phyloP scores from a whole-genome alignment of 92 coral and sea anemone genomes.

The Metridium senile region DNA sequence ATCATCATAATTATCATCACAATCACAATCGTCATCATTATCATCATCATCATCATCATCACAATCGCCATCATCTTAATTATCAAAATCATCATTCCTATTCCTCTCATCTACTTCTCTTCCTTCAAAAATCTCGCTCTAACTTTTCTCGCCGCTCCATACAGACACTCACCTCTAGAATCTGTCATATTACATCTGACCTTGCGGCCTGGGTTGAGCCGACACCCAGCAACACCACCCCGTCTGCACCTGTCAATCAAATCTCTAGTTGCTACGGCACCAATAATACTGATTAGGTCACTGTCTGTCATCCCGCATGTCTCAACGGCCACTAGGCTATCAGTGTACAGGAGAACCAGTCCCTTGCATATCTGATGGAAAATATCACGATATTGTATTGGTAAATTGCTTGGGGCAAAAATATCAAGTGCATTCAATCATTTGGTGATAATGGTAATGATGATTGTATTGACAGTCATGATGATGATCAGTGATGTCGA shows the following conservation, averaged over 20 bases:
- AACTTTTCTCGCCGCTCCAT: no score
- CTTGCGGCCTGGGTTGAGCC: slow-evolving; percentile 40
- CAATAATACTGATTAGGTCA: slow-evolving; percentile 39
- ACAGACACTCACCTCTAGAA: slow-evolving; percentile 3
- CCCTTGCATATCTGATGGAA: slow-evolving; percentile 45
- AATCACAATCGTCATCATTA: no score
- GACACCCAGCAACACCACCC: slow-evolving; percentile 66
- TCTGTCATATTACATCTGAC: slow-evolving; percentile 64
- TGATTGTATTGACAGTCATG: not conserved
- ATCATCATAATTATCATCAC: no score
- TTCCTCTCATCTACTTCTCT: no score
- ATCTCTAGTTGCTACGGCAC: slow-evolving; percentile 39
- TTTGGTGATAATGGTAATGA: not conserved
- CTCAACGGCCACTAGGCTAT: slow-evolving; percentile 65
- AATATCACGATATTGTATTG: no score
- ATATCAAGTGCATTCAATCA: not conserved
- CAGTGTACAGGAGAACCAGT: slow-evolving; percentile 56
- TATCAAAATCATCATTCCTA: no score
- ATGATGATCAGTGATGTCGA: no score
- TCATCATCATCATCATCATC: no score
- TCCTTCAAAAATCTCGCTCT: no score
- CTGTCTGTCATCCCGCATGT: slow-evolving; percentile 72
- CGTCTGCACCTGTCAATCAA: slow-evolving; percentile 49
- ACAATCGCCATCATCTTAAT: no score
- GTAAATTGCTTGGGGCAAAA: no score